A percentile compares a stretch with the other conserved stretches of the same genome.
Conservation (phyloP, 2,797 vertebrate genomes). For the Hoplostethus atlanticus region DNA sequence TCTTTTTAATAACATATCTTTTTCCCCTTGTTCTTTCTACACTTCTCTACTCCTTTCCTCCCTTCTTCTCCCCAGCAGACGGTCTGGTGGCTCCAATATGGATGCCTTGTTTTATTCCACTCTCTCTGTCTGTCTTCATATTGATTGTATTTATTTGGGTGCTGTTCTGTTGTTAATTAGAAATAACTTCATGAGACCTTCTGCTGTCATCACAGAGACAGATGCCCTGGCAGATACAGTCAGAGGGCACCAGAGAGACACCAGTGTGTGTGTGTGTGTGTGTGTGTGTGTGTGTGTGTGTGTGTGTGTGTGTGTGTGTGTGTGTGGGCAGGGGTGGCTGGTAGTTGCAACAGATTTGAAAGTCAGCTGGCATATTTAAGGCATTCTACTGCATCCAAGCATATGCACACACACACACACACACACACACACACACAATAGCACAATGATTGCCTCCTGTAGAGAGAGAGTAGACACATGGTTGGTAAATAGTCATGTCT, state of each 20-base stretch:
- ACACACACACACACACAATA: not conserved
- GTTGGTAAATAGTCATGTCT: conserved; percentile 38
- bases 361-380: not conserved
- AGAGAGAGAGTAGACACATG: not conserved
- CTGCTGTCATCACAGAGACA: conserved; percentile 9
- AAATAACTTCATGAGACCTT: conserved; percentile 6
- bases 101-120: conserved; percentile 3
- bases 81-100: not conserved
- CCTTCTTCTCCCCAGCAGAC: conserved; percentile 12
- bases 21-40: not conserved
- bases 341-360: not conserved
- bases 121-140: not conserved
- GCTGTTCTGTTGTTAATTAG: conserved; percentile 21
- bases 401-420: not conserved
- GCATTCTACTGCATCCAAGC: not conserved
- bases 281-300: conserved; percentile 11
- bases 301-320: conserved; percentile 18
- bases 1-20: conserved; percentile 5
- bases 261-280: conserved; percentile 3
- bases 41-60: not conserved
- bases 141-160: conserved; percentile 1
- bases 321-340: too few species aligned
- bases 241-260: too few species aligned
- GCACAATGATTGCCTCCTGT: not conserved
- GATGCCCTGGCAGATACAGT: not conserved